phyloP scores from a whole-genome alignment of 2,113 vertebrate species.

The Trochalopteron elliotii region DNA sequence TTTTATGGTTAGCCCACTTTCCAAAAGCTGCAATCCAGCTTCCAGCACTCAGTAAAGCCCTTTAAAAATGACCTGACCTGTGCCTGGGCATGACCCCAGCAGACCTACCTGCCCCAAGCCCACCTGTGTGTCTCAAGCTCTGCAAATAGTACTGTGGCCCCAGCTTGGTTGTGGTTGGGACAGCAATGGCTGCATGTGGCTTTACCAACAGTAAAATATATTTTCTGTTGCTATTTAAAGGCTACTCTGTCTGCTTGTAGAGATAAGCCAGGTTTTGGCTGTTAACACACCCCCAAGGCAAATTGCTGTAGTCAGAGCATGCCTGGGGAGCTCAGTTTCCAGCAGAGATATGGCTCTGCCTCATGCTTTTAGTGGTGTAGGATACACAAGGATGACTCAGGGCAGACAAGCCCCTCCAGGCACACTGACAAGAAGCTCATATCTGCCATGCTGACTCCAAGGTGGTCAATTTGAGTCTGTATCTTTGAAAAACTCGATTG shows the following conservation, averaged over 20 bases:
- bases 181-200: background rate
- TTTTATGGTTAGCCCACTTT: background rate
- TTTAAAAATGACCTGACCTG: background rate
- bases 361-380: background rate
- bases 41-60: background rate
- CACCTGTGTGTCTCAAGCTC: background rate
- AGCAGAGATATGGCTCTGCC: background rate
- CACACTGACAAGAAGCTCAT: background rate
- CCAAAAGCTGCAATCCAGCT: background rate
- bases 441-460: background rate
- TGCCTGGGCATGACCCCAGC: background rate
- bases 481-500: background rate
- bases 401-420: background rate
- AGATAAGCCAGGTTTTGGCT: background rate
- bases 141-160: background rate
- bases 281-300: background rate
- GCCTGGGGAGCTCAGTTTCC: background rate
- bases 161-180: background rate
- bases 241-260: background rate
- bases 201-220: background rate
- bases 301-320: background rate
- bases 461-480: background rate
- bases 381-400: background rate
- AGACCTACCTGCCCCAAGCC: background rate
- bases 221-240: background rate